Percentiles rank a stretch among this genome's conserved stretches.
Conservation (phyloP, 2,888 invertebrate species). For the Trachelus tabidus region DNA sequence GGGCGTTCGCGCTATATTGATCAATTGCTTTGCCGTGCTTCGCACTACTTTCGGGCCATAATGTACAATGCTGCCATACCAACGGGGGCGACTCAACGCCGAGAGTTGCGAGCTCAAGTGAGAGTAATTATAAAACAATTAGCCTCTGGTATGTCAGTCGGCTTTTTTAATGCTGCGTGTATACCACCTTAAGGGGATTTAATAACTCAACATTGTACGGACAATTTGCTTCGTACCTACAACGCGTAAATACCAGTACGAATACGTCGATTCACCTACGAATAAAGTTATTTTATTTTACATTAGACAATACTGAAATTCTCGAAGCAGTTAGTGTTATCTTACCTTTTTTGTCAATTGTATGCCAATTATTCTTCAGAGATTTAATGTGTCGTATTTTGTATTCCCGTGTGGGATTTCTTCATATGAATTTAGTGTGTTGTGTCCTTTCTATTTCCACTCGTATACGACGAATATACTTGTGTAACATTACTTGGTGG, state of each 20-base stretch:
- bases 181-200: neutral
- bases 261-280: neutral
- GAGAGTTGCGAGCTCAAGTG: conserved; percentile 49
- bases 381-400: neutral
- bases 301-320: neutral
- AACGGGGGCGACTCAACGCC: conserved; percentile 28
- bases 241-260: neutral
- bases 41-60: conserved; percentile 62
- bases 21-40: conserved; percentile 65
- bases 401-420: neutral
- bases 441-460: neutral
- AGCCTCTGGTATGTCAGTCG: conserved; percentile 20
- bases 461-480: neutral
- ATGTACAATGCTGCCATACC: conserved; percentile 38
- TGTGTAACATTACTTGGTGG: neutral
- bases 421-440: neutral
- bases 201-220: neutral
- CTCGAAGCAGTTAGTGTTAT: neutral
- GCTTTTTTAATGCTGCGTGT: conserved; percentile 5
- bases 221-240: neutral
- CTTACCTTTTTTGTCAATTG: no score
- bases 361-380: no score
- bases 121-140: conserved; percentile 61
- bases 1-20: conserved; percentile 64
- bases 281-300: neutral